Conservation (phyloP, 2,797 vertebrate genomes). For the Phalanger gymnotis region DNA sequence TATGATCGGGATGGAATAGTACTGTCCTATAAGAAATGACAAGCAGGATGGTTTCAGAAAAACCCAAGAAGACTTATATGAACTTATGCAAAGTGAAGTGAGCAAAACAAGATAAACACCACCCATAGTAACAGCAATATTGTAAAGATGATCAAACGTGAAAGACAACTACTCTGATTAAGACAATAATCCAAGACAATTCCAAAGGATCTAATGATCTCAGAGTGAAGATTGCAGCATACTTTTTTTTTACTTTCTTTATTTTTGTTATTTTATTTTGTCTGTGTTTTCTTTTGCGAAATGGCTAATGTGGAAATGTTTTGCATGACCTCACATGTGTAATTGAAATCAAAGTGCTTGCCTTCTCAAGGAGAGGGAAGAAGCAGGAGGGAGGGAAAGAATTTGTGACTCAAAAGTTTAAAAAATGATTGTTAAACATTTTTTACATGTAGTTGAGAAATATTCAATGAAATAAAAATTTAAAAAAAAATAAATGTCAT, state of each 20-base stretch:
- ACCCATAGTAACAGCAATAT: neutral
- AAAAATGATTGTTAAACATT: neutral
- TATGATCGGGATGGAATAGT: neutral
- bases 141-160: neutral
- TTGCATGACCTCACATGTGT: neutral
- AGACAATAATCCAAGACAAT: neutral
- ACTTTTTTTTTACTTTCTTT: neutral
- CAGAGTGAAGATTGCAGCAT: neutral
- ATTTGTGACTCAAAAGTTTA: neutral
- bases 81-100: neutral
- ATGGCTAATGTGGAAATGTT: neutral
- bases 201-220: neutral
- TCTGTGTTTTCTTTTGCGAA: neutral
- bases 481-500: neutral
- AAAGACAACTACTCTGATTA: neutral
- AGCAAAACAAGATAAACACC: neutral
- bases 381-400: neutral
- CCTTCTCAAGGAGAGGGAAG: neutral
- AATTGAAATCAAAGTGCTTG: neutral
- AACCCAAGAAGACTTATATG: neutral
- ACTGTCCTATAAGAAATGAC: neutral
- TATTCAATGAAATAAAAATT: neutral
- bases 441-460: neutral
- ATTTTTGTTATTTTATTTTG: neutral
- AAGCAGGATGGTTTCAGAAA: neutral